phyloP scores from a whole-genome alignment of 2,888 invertebrate species.

The Metacarcinus magister region DNA sequence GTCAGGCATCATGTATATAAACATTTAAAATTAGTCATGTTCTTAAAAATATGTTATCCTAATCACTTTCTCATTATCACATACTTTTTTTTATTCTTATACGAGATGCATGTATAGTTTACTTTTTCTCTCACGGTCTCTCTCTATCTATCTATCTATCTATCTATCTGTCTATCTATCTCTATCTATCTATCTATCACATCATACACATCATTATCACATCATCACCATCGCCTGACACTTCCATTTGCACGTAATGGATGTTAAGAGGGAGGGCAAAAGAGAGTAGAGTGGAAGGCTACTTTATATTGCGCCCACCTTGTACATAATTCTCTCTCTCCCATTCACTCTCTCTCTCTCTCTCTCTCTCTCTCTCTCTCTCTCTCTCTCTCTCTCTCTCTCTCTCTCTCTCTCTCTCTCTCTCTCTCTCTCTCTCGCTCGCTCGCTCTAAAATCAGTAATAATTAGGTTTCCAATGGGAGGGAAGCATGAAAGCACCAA shows the following conservation, averaged over 20 bases:
- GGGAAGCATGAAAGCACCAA: constrained; percentile 49
- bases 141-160: background rate
- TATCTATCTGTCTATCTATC: background rate
- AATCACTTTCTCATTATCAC: background rate
- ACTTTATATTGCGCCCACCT: background rate
- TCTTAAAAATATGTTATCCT: background rate
- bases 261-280: background rate
- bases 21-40: background rate
- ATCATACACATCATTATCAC: background rate
- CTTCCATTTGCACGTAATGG: constrained; percentile 40
- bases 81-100: background rate
- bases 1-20: background rate
- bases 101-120: no score
- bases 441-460: background rate
- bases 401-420: constrained; percentile 51
- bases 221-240: background rate
- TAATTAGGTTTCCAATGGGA: constrained; percentile 31
- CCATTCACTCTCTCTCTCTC: background rate
- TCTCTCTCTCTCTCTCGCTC: background rate
- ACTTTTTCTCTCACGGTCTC: background rate
- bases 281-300: background rate
- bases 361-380: constrained; percentile 31
- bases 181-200: background rate
- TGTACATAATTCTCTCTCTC: background rate
- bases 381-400: constrained; percentile 41